Percentiles rank a stretch among this genome's conserved stretches.
Evolutionary conservation across 2,113 vertebrate species (phyloP).

Genomic region (Chiloscyllium plagiosum): DNA sequence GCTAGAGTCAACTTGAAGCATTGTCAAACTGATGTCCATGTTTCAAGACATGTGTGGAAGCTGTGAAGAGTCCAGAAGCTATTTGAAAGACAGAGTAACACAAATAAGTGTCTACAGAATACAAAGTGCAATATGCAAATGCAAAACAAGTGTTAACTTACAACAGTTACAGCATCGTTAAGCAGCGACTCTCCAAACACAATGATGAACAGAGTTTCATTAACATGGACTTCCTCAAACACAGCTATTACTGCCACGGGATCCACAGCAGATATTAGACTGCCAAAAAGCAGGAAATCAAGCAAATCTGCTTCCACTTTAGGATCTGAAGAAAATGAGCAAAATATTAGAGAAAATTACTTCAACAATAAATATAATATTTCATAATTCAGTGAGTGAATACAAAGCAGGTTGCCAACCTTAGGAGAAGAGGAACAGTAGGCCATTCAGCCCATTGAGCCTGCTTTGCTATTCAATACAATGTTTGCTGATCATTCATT

Average conservation of each 20-base stretch:
- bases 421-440: no score
- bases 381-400: background rate
- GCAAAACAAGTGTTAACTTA: slow-evolving; percentile 53
- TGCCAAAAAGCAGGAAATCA: slow-evolving; percentile 91
- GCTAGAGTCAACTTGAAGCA: background rate
- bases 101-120: background rate
- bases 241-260: slow-evolving; percentile 88
- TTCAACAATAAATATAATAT: background rate
- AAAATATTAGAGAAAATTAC: background rate
- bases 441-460: no score
- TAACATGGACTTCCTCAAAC: slow-evolving; percentile 92
- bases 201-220: slow-evolving; percentile 93
- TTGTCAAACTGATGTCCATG: background rate
- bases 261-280: slow-evolving; percentile 89
- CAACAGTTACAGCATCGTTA: slow-evolving; percentile 96
- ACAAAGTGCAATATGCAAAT: background rate
- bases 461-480: no score
- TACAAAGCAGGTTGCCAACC: background rate
- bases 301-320: slow-evolving; percentile 76
- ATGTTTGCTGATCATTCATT: no score
- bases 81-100: background rate
- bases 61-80: background rate
- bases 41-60: background rate
- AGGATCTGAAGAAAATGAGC: slow-evolving; percentile 52
- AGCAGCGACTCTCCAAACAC: slow-evolving; percentile 93